These are phyloP conservation scores for Drosophila guanche DNA, from an alignment of 1,140 invertebrate genomes.

Conservation along the genomic window DNA sequence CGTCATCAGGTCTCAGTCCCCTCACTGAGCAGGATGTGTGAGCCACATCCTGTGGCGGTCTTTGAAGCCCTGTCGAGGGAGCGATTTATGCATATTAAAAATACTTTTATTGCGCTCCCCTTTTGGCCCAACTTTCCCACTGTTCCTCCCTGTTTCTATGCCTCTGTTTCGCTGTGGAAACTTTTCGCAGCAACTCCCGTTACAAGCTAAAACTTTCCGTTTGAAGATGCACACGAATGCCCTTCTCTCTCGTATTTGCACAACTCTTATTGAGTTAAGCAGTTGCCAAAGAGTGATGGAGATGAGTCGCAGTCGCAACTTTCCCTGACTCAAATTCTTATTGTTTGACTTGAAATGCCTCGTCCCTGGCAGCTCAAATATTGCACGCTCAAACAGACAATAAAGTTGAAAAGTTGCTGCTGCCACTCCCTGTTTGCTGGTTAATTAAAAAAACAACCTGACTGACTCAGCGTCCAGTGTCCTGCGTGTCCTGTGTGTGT, in stretches of 20 bases:
- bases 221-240: conserved; percentile 52
- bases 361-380: conserved; percentile 48
- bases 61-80: conserved; percentile 38
- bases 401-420: conserved; percentile 40
- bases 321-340: conserved; percentile 45
- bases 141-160: not conserved
- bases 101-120: conserved; percentile 51
- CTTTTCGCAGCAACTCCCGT: conserved; percentile 47
- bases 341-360: conserved; percentile 51
- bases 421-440: conserved; percentile 9
- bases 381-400: conserved; percentile 67
- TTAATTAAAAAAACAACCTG: conserved; percentile 72
- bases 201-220: conserved; percentile 62
- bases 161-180: not conserved
- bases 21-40: conserved; percentile 25
- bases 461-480: conserved; percentile 44
- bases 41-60: conserved; percentile 17
- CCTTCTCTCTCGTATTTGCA: conserved; percentile 57
- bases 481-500: conserved; percentile 35
- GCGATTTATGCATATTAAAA: conserved; percentile 76
- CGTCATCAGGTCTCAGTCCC: too few species aligned
- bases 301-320: conserved; percentile 53
- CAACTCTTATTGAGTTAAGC: conserved; percentile 79
- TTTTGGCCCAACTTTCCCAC: too few species aligned
- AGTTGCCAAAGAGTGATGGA: conserved; percentile 50